Percentiles rank a stretch among this genome's conserved stretches.
These are phyloP conservation scores for Phthorimaea operculella DNA, from an alignment of 1,140 invertebrate genomes.

Conservation along the genomic window DNA sequence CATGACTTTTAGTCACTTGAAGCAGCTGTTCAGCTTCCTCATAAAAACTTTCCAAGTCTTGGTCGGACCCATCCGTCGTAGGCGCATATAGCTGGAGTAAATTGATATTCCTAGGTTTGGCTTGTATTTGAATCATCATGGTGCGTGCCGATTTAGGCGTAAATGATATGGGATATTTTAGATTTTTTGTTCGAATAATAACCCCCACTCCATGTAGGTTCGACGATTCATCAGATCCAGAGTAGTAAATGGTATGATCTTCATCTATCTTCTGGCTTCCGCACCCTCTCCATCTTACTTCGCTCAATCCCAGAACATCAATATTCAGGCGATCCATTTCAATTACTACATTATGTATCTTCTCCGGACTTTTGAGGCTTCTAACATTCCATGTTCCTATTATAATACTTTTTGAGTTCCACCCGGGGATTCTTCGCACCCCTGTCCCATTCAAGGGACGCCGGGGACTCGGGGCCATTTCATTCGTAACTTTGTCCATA, in stretches of 20 bases:
- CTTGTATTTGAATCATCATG: not conserved
- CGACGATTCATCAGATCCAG: conserved; percentile 12
- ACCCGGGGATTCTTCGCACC: conserved; percentile 10
- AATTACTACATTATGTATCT: conserved; percentile 12
- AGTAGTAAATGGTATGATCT: conserved; percentile 13
- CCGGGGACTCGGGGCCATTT: not conserved
- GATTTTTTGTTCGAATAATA: not conserved
- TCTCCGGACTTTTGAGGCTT: conserved; percentile 3
- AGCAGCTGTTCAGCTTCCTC: not conserved
- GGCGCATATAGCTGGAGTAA: not conserved
- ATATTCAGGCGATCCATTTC: conserved; percentile 15
- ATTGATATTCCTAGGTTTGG: not conserved
- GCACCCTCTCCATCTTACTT: conserved; percentile 13
- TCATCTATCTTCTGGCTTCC: conserved; percentile 9
- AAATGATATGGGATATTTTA: not conserved
- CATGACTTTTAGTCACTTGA: not conserved
- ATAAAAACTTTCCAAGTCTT: not conserved
- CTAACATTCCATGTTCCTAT: conserved; percentile 15
- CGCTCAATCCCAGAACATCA: conserved; percentile 12
- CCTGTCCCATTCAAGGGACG: not conserved
- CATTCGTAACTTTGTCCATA: not conserved
- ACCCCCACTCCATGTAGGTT: too few species aligned
- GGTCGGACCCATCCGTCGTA: not conserved
- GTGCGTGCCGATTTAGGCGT: not conserved
- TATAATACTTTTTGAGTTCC: conserved; percentile 11